These are phyloP conservation scores for Cebidichthys violaceus DNA, from an alignment of 2,113 vertebrate species.

Conservation along the genomic window DNA sequence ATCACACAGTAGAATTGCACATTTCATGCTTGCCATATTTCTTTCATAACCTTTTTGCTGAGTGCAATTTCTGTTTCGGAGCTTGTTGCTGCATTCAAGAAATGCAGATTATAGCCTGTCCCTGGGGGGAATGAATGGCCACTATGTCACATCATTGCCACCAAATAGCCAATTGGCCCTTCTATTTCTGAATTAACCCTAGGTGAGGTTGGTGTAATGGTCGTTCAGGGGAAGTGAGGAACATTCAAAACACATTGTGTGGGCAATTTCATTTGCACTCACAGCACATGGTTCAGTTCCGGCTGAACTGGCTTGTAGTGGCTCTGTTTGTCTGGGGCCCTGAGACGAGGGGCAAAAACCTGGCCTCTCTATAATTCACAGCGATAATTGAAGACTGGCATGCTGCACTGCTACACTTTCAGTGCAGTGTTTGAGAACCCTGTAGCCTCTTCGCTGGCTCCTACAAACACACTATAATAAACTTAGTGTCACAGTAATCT, in stretches of 20 bases:
- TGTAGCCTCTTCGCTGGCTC: slow-evolving; percentile 34
- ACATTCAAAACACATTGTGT: slow-evolving; percentile 73
- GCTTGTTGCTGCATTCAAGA: slow-evolving; percentile 55
- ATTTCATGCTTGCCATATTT: slow-evolving; percentile 28
- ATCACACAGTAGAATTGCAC: slow-evolving; percentile 23
- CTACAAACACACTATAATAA: slow-evolving; percentile 54
- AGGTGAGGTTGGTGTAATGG: slow-evolving; percentile 71
- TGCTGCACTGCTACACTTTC: slow-evolving; percentile 60
- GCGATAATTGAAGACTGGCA: slow-evolving; percentile 74
- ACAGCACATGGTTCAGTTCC: slow-evolving; percentile 70
- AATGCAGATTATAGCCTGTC: slow-evolving; percentile 52
- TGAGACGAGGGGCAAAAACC: slow-evolving; percentile 45
- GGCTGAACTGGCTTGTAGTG: slow-evolving; percentile 64
- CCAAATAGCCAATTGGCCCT: slow-evolving; percentile 70
- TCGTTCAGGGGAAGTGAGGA: slow-evolving; percentile 59
- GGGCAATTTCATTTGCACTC: slow-evolving; percentile 70
- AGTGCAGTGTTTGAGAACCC: slow-evolving; percentile 28
- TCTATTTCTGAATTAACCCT: slow-evolving; percentile 69
- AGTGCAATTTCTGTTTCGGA: slow-evolving; percentile 37
- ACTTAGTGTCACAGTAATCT: slow-evolving; percentile 60
- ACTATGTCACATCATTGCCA: slow-evolving; percentile 55
- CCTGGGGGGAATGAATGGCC: slow-evolving; percentile 51
- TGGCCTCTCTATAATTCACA: slow-evolving; percentile 62
- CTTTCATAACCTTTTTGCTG: slow-evolving; percentile 31
- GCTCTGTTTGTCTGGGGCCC: slow-evolving; percentile 60